A percentile compares a stretch with the other conserved stretches of the same genome.
Evolutionary conservation across 1,140 invertebrate genomes (phyloP).

Genomic region (Leptinotarsa texana): DNA sequence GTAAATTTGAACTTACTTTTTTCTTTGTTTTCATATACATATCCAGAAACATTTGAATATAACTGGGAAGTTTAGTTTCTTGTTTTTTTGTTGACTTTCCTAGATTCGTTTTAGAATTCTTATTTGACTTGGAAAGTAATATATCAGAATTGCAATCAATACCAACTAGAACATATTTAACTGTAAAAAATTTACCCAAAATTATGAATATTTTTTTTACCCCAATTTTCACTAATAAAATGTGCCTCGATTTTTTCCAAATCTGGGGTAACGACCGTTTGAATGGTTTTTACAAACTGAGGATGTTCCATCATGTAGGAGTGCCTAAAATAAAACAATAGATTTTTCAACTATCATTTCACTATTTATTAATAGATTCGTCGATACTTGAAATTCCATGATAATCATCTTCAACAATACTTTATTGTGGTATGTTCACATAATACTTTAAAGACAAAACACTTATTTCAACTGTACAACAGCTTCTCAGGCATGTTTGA

Average conservation of each 20-base stretch:
- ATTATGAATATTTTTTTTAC: not conserved
- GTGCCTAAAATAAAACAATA: conserved; percentile 9
- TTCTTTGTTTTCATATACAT: conserved; percentile 15
- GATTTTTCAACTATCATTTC: too few species aligned
- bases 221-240: conserved; percentile 14
- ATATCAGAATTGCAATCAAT: conserved; percentile 9
- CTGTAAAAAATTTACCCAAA: not conserved
- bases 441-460: too few species aligned
- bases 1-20: not conserved
- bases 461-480: too few species aligned
- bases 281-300: not conserved
- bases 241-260: conserved; percentile 11
- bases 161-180: not conserved
- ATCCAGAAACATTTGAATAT: conserved; percentile 18
- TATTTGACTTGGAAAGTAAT: not conserved
- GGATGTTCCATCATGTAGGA: conserved; percentile 8
- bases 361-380: too few species aligned
- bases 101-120: not conserved
- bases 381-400: too few species aligned
- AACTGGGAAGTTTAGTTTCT: not conserved
- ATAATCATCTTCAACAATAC: too few species aligned
- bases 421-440: too few species aligned
- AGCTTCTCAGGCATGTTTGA: too few species aligned
- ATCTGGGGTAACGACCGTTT: not conserved
- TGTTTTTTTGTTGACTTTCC: not conserved